Conservation (phyloP, 2,113 vertebrate genomes). For the Puffinus mauretanicus region DNA sequence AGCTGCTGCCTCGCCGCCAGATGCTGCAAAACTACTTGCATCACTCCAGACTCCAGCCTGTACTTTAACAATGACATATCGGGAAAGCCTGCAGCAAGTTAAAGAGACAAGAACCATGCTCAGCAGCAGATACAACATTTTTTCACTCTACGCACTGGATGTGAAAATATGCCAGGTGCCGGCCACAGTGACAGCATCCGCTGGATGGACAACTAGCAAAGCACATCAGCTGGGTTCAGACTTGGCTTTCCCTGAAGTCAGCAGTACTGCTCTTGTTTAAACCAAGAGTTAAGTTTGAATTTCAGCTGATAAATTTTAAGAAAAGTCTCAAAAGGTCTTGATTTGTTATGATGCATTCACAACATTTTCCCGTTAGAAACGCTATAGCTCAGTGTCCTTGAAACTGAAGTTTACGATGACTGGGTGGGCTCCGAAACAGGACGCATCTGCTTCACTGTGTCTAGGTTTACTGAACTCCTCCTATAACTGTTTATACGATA, state of each 20-base stretch:
- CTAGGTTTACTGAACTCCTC: neutral
- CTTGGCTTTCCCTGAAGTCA: neutral
- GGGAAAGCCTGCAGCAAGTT: neutral
- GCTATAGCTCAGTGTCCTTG: neutral
- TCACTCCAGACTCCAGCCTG: neutral
- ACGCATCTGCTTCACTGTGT: neutral
- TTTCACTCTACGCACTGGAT: neutral
- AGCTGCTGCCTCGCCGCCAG: neutral
- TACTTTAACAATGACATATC: neutral
- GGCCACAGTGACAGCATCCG: accelerated
- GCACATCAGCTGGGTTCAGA: accelerated
- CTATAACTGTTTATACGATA: neutral
- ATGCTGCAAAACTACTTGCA: neutral
- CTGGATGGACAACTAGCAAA: neutral
- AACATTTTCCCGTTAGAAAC: neutral
- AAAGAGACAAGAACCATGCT: neutral
- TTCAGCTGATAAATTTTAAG: neutral
- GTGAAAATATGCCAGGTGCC: accelerated
- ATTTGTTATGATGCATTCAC: accelerated
- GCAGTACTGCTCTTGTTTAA: neutral
- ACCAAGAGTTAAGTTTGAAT: neutral
- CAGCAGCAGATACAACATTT: accelerated
- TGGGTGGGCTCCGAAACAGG: neutral
- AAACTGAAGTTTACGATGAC: neutral
- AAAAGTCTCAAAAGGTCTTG: neutral